phyloP scores from a whole-genome alignment of 1,140 invertebrate genomes.

The Colletes gigas region DNA sequence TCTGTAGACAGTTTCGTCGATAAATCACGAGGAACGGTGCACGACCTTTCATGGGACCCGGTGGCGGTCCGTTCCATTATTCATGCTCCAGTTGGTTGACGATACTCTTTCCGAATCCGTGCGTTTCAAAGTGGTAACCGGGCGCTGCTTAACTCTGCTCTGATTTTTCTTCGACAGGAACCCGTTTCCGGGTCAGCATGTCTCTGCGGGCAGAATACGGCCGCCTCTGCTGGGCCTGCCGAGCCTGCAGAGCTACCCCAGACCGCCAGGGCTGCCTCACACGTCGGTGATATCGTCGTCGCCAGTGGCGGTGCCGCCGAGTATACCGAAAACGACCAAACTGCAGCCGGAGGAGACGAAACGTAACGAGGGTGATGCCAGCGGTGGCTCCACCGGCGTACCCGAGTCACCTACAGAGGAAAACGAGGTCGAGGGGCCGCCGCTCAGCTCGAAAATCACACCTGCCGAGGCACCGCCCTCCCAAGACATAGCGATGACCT shows the following conservation, averaged over 20 bases:
- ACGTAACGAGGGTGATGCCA: constrained; percentile 23
- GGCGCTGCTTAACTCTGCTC: not conserved
- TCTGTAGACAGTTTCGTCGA: constrained; percentile 17
- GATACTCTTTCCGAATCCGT: not conserved
- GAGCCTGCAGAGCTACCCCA: constrained; percentile 66
- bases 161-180: constrained; percentile 53
- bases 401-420: constrained; percentile 12
- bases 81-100: constrained; percentile 55
- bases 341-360: constrained; percentile 63
- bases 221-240: constrained; percentile 72
- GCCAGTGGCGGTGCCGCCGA: constrained; percentile 38
- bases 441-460: constrained; percentile 70
- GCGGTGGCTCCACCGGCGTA: constrained; percentile 2
- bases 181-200: constrained; percentile 70
- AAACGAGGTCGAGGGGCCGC: constrained; percentile 73
- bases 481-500: constrained; percentile 80
- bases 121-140: not conserved
- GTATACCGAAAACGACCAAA: constrained; percentile 68
- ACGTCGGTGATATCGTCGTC: constrained; percentile 46
- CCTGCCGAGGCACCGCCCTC: constrained; percentile 67
- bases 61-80: constrained; percentile 46
- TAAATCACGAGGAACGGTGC: constrained; percentile 33
- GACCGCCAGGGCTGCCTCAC: constrained; percentile 55
- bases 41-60: constrained; percentile 30
- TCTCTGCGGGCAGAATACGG: constrained; percentile 67